Evolutionary conservation across 1,140 invertebrate genomes (phyloP).

Genomic region (Bombus picipes): DNA sequence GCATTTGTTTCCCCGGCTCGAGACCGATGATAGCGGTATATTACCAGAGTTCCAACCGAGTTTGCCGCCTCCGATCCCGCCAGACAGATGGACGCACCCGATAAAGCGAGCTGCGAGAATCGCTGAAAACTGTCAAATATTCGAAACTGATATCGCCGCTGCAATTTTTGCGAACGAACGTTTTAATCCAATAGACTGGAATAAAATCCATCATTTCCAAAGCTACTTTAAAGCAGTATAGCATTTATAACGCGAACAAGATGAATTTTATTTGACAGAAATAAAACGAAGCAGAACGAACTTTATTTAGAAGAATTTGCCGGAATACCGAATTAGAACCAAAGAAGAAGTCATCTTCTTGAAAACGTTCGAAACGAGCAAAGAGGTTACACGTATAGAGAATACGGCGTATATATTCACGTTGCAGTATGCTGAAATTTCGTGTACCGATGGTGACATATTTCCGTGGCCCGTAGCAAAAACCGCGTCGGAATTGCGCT

Average conservation of each 20-base stretch:
- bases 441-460: not conserved
- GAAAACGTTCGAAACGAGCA: not conserved
- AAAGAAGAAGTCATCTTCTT: no score
- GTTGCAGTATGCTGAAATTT: not conserved
- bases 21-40: constrained; percentile 64
- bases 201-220: not conserved
- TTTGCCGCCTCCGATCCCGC: constrained; percentile 14
- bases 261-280: not conserved
- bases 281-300: no score
- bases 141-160: not conserved
- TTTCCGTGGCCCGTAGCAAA: not conserved
- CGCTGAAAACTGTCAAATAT: not conserved
- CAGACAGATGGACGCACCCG: constrained; percentile 49
- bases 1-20: constrained; percentile 54
- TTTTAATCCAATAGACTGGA: not conserved
- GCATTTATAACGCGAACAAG: not conserved
- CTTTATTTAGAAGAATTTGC: not conserved
- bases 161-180: not conserved
- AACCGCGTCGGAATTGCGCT: not conserved
- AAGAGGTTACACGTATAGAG: no score
- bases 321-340: not conserved
- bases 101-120: constrained; percentile 31
- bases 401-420: not conserved
- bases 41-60: constrained; percentile 39
- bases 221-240: not conserved